A percentile compares a stretch with the other conserved stretches of the same genome.
These are phyloP conservation scores for Mesorhabditis sp. DNA, from an alignment of 2,888 invertebrate species.

Conservation along the genomic window DNA sequence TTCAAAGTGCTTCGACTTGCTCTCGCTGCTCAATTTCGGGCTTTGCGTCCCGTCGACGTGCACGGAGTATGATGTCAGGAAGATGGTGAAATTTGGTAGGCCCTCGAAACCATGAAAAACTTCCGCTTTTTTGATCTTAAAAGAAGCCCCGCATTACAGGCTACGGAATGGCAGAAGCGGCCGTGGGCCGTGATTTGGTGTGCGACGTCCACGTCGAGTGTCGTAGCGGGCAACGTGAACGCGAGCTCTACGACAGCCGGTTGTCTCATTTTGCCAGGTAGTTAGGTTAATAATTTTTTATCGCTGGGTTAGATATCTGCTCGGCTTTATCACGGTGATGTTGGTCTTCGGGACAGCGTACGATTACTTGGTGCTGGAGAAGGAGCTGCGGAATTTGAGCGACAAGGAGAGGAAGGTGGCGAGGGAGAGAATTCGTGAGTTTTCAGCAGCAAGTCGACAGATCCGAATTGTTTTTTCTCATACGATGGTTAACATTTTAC, in stretches of 20 bases:
- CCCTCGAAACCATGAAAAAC: conserved; percentile 8
- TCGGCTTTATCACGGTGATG: conserved; percentile 44
- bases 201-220: conserved; percentile 53
- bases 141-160: conserved; percentile 28
- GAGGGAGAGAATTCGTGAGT: neutral
- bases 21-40: conserved; percentile 56
- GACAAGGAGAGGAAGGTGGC: neutral
- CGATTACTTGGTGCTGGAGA: conserved; percentile 48
- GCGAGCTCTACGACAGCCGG: conserved; percentile 38
- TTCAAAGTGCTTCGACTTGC: conserved; percentile 49
- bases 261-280: conserved; percentile 46
- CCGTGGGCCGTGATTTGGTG: conserved; percentile 41
- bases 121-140: neutral
- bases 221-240: conserved; percentile 43
- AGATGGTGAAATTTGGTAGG: conserved; percentile 49
- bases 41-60: conserved; percentile 58
- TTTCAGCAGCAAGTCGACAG: too few relatives aligned
- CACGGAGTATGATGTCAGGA: conserved; percentile 54
- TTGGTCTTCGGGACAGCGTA: conserved; percentile 52
- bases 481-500: too few relatives aligned
- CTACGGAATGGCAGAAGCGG: conserved; percentile 42
- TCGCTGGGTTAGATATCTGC: conserved; percentile 30
- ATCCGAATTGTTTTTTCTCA: too few relatives aligned
- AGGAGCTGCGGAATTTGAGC: conserved; percentile 9
- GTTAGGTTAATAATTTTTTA: neutral